Base-by-base conservation (phyloP, 2,113 vertebrate genomes). In the Collichthys lucidus region DNA sequence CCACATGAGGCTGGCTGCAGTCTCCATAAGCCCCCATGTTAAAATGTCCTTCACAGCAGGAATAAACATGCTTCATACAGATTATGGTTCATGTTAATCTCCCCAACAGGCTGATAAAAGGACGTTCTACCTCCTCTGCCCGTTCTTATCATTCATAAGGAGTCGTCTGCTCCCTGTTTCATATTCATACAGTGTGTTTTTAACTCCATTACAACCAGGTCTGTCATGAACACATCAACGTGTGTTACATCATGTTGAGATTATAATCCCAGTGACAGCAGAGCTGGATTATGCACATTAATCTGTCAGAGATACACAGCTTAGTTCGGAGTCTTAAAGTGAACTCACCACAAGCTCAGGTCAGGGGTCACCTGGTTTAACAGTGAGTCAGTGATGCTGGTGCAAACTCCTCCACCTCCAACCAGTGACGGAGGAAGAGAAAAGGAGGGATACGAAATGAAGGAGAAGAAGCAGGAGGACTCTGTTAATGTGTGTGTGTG, bases 401-500 rank as follows among this genome's bases (percentile, higher is more conserved):
- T 50, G 17, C 49, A 17, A 50, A 2, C 49, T 50, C 16, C 49
- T 50, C 49, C 17, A 50, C 17, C 5, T 4, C 47, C 6, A 16
- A 17, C 47, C 47, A 35, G 35, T 35, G 35, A 35, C 1, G 35
- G 35, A 35, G 35, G 6, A 35, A 8, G 2, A 26, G 61, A 24
- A 15, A 53, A 47, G 11, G 42, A n/a, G 56, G 50, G 9, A 42
- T 44, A 8, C 63, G 70, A 46, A 40, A 62, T 56, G 42, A 56
- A 26, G 31, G 46, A 60, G 77, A 17, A 42, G 56, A 49, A 79
- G 68, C 47, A 78, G 73, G 57, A 69, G 63, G 57, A 55, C 47
- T 66, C n/a, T 64, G n/a, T 84, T 79, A 84, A 87, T 89, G 74
- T 69, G 75, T 3, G 62, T 88, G 84, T 85, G n/a, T 89, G 74